Percentiles rank a stretch among this genome's conserved stretches.
Evolutionary conservation across 2,113 vertebrate species (phyloP).

Genomic region (Glaucidium brasilianum): DNA sequence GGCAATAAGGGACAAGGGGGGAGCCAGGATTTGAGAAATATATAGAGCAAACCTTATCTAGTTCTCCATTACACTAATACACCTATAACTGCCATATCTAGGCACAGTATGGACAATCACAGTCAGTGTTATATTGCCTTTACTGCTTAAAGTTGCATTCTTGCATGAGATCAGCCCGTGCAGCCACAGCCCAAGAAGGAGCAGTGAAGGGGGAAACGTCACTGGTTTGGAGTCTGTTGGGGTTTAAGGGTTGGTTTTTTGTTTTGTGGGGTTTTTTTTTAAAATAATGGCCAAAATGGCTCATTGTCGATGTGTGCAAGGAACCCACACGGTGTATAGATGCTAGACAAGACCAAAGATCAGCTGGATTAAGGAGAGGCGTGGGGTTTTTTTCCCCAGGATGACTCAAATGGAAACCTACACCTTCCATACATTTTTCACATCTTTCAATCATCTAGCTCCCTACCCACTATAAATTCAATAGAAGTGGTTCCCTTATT

Average conservation of each 20-base stretch:
- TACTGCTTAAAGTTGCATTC: background rate
- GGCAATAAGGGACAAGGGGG: background rate
- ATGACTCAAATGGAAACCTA: background rate
- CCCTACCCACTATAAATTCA: background rate
- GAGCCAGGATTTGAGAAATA: background rate
- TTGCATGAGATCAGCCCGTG: background rate
- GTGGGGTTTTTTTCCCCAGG: background rate
- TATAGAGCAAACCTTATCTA: background rate
- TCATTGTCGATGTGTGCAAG: background rate
- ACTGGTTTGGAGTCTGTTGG: background rate
- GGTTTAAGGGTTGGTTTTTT: background rate
- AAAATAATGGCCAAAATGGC: background rate
- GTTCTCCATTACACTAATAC: background rate
- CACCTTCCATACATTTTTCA: background rate
- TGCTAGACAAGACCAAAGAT: background rate
- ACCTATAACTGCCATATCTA: background rate
- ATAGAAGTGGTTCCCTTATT: background rate
- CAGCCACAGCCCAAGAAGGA: background rate
- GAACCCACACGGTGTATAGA: fast-evolving
- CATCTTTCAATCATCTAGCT: background rate
- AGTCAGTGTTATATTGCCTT: fast-evolving
- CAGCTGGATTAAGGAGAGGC: background rate
- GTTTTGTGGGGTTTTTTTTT: background rate
- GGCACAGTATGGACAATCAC: fast-evolving
- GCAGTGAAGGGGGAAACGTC: fast-evolving